phyloP scores from a whole-genome alignment of 1,140 invertebrate species.

The Caerostris extrusa region DNA sequence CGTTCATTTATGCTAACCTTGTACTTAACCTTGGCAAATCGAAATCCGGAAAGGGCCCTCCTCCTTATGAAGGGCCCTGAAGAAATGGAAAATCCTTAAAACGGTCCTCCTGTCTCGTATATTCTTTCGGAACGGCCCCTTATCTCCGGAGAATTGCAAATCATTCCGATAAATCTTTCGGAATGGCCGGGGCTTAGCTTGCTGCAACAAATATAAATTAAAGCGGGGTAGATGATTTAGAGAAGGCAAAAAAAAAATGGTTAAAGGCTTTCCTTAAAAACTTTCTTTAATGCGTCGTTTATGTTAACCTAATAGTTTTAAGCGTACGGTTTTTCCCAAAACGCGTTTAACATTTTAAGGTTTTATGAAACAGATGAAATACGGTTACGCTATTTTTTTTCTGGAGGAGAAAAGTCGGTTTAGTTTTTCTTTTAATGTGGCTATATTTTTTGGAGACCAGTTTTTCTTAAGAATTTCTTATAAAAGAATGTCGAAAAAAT shows the following conservation, averaged over 20 bases:
- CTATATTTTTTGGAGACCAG: too few relatives aligned
- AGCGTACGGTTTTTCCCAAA: not conserved
- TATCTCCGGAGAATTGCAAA: constrained; percentile 22
- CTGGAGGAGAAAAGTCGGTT: not conserved
- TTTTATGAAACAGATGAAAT: not conserved
- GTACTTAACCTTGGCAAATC: not conserved
- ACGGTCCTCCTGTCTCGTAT: constrained; percentile 15
- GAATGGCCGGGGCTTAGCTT: constrained; percentile 5
- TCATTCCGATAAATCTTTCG: constrained; percentile 28
- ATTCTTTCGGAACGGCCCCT: constrained; percentile 27
- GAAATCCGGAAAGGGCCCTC: not conserved
- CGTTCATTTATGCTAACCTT: not conserved
- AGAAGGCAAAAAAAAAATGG: not conserved
- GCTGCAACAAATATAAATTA: constrained; percentile 9
- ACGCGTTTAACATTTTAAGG: not conserved
- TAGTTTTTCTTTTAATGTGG: not conserved
- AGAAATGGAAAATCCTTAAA: constrained; percentile 32
- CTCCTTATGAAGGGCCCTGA: not conserved
- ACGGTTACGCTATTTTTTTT: not conserved
- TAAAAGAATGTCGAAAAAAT: too few relatives aligned
- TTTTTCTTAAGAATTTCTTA: too few relatives aligned
- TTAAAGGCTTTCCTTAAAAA: not conserved
- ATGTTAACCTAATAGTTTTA: not conserved
- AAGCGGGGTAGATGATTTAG: not conserved
- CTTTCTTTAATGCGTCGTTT: not conserved